These are phyloP conservation scores for Tinea semifulvella DNA, from an alignment of 2,888 invertebrate species.

Conservation along the genomic window DNA sequence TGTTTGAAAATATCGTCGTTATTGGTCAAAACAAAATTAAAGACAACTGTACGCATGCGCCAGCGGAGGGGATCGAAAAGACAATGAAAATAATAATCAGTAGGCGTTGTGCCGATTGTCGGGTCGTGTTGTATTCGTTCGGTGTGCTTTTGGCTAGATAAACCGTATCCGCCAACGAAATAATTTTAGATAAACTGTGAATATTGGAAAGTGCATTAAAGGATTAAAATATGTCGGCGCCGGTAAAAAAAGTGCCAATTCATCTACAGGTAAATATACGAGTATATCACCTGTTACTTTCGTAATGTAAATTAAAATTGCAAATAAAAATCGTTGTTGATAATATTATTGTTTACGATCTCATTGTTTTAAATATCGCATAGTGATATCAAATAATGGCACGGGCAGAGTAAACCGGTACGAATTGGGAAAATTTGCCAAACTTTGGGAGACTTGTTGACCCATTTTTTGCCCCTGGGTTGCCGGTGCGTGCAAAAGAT, in stretches of 20 bases:
- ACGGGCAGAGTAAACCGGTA: too few relatives aligned
- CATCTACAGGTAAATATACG: conserved; percentile 90
- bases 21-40: conserved; percentile 21
- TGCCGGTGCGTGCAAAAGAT: conserved; percentile 9
- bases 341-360: too few relatives aligned
- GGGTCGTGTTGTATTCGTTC: neutral
- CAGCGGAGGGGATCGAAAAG: conserved; percentile 42
- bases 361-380: too few relatives aligned
- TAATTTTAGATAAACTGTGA: conserved; percentile 39
- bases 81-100: conserved; percentile 39
- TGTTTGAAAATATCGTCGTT: neutral
- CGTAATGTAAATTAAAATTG: conserved; percentile 14
- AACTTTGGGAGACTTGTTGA: conserved; percentile 8
- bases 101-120: conserved; percentile 31
- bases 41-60: conserved; percentile 52
- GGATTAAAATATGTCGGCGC: conserved; percentile 73
- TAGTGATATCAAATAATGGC: too few relatives aligned
- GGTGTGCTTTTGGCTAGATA: neutral
- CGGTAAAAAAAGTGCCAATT: conserved; percentile 94
- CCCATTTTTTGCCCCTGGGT: conserved; percentile 9
- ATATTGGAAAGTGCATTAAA: conserved; percentile 31
- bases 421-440: too few relatives aligned
- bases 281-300: conserved; percentile 53
- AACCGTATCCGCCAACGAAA: neutral
- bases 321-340: neutral